A percentile compares a stretch with the other conserved stretches of the same genome.
Conservation (phyloP, 2,797 vertebrate genomes). For the Aselliscus stoliczkanus region DNA sequence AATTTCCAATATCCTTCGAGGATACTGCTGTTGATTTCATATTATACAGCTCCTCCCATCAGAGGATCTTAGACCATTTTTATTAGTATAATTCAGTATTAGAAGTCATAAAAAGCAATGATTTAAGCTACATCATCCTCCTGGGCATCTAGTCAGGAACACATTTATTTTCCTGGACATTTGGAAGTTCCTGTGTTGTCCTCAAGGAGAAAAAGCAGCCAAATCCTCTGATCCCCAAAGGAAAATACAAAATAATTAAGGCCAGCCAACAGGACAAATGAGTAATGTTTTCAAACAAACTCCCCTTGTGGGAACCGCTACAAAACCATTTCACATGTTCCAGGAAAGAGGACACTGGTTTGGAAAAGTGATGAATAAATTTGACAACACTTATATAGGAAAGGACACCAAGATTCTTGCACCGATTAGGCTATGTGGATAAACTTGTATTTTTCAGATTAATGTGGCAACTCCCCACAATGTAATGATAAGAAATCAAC, state of each 20-base stretch:
- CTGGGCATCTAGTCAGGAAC: constrained; percentile 32
- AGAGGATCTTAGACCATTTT: constrained; percentile 41
- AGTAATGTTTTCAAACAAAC: constrained; percentile 43
- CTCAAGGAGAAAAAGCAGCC: constrained; percentile 42
- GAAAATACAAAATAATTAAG: constrained; percentile 63
- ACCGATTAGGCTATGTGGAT: neutral
- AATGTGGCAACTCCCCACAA: neutral
- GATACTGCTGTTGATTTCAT: constrained; percentile 61
- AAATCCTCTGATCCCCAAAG: constrained; percentile 30
- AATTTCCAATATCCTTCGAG: constrained; percentile 75
- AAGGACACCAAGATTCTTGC: constrained; percentile 11
- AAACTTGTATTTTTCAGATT: constrained; percentile 27
- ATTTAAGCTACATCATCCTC: constrained; percentile 52
- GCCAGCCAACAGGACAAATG: constrained; percentile 42
- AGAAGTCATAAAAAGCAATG: constrained; percentile 56
- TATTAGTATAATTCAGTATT: constrained; percentile 59
- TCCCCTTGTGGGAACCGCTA: neutral
- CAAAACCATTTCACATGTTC: neutral
- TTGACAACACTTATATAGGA: neutral
- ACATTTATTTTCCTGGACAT: constrained; percentile 51
- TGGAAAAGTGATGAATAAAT: neutral
- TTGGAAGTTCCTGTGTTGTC: constrained; percentile 48
- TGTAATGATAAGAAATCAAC: neutral
- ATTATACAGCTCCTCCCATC: constrained; percentile 54
- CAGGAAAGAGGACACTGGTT: constrained; percentile 32